Evolutionary conservation across 2,113 vertebrate genomes (phyloP).

Genomic region (Gallinago paraguaiae): DNA sequence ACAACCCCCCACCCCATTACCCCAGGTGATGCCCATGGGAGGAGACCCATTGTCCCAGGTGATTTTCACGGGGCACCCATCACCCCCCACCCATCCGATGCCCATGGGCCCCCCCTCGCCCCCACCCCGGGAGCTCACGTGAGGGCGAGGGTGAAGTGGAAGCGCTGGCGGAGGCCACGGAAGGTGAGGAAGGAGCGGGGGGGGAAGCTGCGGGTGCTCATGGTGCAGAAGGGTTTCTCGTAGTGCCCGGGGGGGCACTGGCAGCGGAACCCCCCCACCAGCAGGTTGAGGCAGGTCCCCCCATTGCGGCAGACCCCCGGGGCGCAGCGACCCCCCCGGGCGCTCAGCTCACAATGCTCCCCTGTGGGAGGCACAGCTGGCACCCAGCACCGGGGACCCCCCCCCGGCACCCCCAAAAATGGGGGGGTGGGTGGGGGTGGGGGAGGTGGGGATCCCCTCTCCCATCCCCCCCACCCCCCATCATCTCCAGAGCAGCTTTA

Average conservation of each 20-base stretch:
- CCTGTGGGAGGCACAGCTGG: conserved; percentile 66
- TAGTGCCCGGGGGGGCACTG: conserved; percentile 87
- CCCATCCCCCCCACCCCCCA: too few relatives aligned
- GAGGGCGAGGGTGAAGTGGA: conserved; percentile 93
- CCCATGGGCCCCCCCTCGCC: neutral
- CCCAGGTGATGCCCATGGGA: neutral
- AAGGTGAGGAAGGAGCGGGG: conserved; percentile 91
- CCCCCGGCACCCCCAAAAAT: neutral
- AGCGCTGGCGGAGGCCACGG: conserved; percentile 91
- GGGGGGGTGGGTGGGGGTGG: neutral
- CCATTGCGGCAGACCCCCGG: conserved; percentile 88
- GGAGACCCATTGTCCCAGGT: too few relatives aligned
- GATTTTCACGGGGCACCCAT: neutral
- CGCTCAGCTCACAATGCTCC: conserved; percentile 87
- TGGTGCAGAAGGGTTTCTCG: conserved; percentile 90
- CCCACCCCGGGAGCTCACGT: conserved; percentile 77
- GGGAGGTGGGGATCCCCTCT: neutral
- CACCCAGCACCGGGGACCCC: neutral
- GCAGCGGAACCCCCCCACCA: conserved; percentile 93
- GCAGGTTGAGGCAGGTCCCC: conserved; percentile 89
- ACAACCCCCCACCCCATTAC: neutral
- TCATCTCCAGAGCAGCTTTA: neutral
- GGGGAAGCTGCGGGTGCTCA: conserved; percentile 92
- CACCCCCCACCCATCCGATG: neutral
- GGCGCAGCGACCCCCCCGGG: conserved; percentile 86